Conservation (phyloP, 2,797 vertebrate species). For the Pseudopleuronectes americanus region DNA sequence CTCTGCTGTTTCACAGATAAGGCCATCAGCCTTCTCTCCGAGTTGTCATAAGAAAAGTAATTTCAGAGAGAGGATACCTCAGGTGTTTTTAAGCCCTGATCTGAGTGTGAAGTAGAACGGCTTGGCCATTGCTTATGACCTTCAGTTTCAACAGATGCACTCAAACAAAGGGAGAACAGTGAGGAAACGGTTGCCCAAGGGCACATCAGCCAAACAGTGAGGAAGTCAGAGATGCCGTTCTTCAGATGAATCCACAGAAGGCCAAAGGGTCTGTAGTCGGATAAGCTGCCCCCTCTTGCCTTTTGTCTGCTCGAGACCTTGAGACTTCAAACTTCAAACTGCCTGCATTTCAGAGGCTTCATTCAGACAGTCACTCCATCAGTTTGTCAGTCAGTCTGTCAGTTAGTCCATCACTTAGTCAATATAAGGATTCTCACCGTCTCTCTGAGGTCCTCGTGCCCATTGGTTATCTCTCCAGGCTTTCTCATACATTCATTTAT, state of each 20-base stretch:
- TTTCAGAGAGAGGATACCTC: constrained; percentile 59
- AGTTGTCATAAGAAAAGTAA: constrained; percentile 47
- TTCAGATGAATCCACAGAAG: constrained; percentile 69
- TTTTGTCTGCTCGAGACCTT: constrained; percentile 72
- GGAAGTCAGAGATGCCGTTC: constrained; percentile 60
- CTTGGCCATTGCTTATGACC: constrained; percentile 43
- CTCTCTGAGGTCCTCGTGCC: constrained; percentile 71
- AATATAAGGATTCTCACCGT: constrained; percentile 73
- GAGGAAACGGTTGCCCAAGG: constrained; percentile 61
- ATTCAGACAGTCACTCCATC: constrained; percentile 69
- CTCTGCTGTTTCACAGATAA: constrained; percentile 72
- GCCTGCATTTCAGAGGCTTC: constrained; percentile 75
- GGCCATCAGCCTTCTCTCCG: constrained; percentile 28
- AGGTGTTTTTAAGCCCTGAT: constrained; percentile 67
- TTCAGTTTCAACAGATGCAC: constrained; percentile 61
- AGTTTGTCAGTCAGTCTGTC: constrained; percentile 69
- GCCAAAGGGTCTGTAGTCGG: constrained; percentile 66
- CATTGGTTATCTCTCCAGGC: constrained; percentile 71
- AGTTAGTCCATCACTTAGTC: constrained; percentile 76
- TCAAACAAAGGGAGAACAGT: constrained; percentile 46
- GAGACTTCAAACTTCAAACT: constrained; percentile 75
- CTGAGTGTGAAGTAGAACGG: constrained; percentile 62
- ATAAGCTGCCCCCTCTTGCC: constrained; percentile 65
- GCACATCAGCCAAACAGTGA: constrained; percentile 55
- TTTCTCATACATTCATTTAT: constrained; percentile 80